phyloP scores from a whole-genome alignment of 2,888 invertebrate genomes.

The Alentia gelatinosa region DNA sequence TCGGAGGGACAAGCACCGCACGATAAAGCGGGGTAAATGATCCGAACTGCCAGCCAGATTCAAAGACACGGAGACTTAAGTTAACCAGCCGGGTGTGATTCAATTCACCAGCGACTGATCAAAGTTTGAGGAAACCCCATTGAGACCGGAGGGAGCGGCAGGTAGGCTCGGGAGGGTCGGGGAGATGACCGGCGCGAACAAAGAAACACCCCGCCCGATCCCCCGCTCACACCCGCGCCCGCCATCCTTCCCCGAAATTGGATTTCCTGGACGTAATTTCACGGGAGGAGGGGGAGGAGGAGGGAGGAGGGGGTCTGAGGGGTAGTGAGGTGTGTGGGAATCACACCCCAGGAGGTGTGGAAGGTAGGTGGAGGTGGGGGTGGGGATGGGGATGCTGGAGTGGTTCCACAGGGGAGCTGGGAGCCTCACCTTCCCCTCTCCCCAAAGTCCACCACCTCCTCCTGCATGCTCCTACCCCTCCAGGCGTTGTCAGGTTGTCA shows the following conservation, averaged over 20 bases:
- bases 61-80: not conserved
- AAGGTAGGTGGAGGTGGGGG: not conserved
- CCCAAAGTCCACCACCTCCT: no score
- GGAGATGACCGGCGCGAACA: conserved; percentile 2
- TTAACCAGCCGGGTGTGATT: not conserved
- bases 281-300: not conserved
- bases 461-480: no score
- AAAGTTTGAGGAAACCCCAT: conserved; percentile 19
- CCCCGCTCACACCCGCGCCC: not conserved
- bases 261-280: conserved; percentile 39
- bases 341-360: not conserved
- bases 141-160: no score
- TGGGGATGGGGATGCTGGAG: not conserved
- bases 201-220: conserved; percentile 17
- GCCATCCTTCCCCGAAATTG: conserved; percentile 34
- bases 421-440: no score
- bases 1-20: no score
- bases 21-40: not conserved
- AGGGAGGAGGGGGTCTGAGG: not conserved
- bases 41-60: not conserved
- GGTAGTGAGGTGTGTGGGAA: not conserved
- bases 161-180: not conserved
- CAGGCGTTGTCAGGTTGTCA: not conserved
- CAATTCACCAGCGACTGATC: not conserved
- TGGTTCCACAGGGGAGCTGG: conserved; percentile 1